A percentile compares a stretch with the other conserved stretches of the same genome.
Evolutionary conservation across 2,113 vertebrate genomes (phyloP).

Genomic region (Arenaria interpres): DNA sequence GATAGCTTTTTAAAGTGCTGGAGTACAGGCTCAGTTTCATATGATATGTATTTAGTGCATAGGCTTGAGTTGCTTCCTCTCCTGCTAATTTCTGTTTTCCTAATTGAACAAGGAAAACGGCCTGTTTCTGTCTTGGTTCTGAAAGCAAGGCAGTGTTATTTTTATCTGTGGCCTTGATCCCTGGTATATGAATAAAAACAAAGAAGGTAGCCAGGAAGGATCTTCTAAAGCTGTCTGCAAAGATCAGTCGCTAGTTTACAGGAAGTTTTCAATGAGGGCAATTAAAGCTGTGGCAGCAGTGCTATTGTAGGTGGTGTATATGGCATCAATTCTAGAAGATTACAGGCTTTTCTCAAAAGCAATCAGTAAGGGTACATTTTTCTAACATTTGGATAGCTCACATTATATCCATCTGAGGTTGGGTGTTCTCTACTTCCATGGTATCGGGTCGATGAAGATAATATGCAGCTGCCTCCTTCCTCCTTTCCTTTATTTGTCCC

Average conservation of each 20-base stretch:
- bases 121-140: background rate
- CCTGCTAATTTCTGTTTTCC: background rate
- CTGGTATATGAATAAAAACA: background rate
- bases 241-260: background rate
- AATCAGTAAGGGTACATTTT: background rate
- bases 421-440: background rate
- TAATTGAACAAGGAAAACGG: background rate
- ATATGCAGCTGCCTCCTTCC: background rate
- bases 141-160: background rate
- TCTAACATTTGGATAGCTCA: background rate
- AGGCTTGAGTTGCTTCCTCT: background rate
- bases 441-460: background rate
- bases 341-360: background rate
- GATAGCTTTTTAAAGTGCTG: background rate
- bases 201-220: background rate
- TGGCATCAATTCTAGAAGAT: background rate
- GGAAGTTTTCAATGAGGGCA: background rate
- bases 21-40: background rate
- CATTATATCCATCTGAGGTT: background rate
- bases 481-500: background rate
- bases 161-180: background rate
- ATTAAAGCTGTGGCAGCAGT: background rate
- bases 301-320: background rate
- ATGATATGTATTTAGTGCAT: background rate
- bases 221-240: background rate